A percentile compares a stretch with the other conserved stretches of the same genome.
These are phyloP conservation scores for Salvator merianae DNA, from an alignment of 2,113 vertebrate genomes.

Conservation along the genomic window DNA sequence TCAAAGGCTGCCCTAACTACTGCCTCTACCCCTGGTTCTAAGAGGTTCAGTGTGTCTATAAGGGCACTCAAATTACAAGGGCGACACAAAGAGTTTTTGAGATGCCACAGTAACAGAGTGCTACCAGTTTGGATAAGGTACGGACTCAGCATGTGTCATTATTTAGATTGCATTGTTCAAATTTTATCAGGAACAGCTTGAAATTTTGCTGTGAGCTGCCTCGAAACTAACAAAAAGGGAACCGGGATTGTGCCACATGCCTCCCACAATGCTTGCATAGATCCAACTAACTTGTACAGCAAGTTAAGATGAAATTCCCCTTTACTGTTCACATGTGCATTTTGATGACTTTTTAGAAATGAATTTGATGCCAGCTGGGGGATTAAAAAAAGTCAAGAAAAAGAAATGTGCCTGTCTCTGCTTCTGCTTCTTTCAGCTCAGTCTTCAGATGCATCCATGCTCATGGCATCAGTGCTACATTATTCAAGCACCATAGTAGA, in stretches of 20 bases:
- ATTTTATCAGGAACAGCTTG: background rate
- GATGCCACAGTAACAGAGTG: too few relatives aligned
- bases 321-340: background rate
- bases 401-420: background rate
- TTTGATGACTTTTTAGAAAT: background rate
- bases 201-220: background rate
- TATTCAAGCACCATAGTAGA: too few relatives aligned
- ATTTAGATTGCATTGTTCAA: background rate
- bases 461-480: too few relatives aligned
- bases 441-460: background rate
- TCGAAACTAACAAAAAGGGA: background rate
- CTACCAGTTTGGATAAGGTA: too few relatives aligned
- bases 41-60: too few relatives aligned
- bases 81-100: too few relatives aligned
- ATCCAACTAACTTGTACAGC: background rate
- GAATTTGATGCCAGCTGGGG: background rate
- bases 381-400: background rate
- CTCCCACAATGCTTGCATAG: too few relatives aligned
- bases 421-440: background rate
- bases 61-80: too few relatives aligned
- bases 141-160: background rate
- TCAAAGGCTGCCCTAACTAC: too few relatives aligned
- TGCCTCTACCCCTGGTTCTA: too few relatives aligned
- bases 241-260: background rate
- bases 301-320: background rate